Percentiles rank a stretch among this genome's conserved stretches.
Evolutionary conservation across 2,888 invertebrate genomes (phyloP).

Genomic region (Zygaena filipendulae): DNA sequence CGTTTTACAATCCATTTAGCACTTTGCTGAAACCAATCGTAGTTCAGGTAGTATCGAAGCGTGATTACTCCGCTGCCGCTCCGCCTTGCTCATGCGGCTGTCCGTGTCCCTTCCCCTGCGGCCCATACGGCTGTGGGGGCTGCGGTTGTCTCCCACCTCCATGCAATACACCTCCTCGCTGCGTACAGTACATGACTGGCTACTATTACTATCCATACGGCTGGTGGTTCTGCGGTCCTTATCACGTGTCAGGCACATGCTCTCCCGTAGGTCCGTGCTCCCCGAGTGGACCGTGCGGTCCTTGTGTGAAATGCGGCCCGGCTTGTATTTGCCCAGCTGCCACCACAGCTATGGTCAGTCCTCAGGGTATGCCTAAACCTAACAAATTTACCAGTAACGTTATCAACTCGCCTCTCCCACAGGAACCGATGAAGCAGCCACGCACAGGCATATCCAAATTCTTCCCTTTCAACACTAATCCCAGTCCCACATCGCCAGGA

Average conservation of each 20-base stretch:
- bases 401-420: not conserved
- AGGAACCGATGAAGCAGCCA: not conserved
- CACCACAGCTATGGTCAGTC: conserved; percentile 4
- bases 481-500: no score
- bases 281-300: conserved; percentile 9
- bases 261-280: conserved; percentile 21
- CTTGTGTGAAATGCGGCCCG: not conserved
- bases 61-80: no score
- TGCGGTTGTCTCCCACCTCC: conserved; percentile 40
- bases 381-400: not conserved
- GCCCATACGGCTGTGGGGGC: conserved; percentile 27
- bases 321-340: conserved; percentile 14
- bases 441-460: conserved; percentile 24
- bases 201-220: conserved; percentile 55
- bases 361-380: not conserved
- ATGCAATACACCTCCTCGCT: conserved; percentile 36
- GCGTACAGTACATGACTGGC: conserved; percentile 46
- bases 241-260: conserved; percentile 38
- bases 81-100: conserved; percentile 18
- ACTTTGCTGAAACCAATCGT: no score
- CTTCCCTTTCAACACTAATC: conserved; percentile 24
- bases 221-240: conserved; percentile 50
- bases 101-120: conserved; percentile 26
- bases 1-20: no score
- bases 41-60: no score